These are phyloP conservation scores for Rhizoglyphus robini DNA, from an alignment of 1,140 invertebrate genomes.

Conservation along the genomic window DNA sequence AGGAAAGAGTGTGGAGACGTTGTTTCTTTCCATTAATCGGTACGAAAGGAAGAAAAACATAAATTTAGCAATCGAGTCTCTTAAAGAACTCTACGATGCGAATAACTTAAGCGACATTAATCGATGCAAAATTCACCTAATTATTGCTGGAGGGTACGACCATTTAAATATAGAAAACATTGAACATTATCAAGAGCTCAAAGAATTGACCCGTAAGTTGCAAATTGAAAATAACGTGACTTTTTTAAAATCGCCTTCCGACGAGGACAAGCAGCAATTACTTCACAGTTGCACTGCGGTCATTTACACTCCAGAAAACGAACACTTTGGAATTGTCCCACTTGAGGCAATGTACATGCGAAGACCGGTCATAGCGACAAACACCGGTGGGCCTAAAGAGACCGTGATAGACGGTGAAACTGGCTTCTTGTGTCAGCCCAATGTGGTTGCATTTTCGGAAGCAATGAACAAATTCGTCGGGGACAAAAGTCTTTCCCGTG, in stretches of 20 bases:
- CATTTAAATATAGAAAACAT: slow-evolving; percentile 73
- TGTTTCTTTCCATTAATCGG: slow-evolving; percentile 88
- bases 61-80: slow-evolving; percentile 59
- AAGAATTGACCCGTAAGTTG: slow-evolving; percentile 46
- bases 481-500: slow-evolving; percentile 38
- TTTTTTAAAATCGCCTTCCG: slow-evolving; percentile 72
- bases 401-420: slow-evolving; percentile 75
- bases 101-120: not conserved
- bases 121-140: slow-evolving; percentile 51
- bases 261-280: slow-evolving; percentile 64
- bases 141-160: slow-evolving; percentile 97
- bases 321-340: slow-evolving; percentile 99
- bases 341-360: slow-evolving; percentile 91
- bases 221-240: slow-evolving; percentile 57
- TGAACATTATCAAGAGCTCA: slow-evolving; percentile 66
- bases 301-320: slow-evolving; percentile 87
- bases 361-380: slow-evolving; percentile 85
- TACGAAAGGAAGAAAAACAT: slow-evolving; percentile 96
- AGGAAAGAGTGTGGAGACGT: slow-evolving; percentile 30
- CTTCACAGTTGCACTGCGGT: slow-evolving; percentile 58
- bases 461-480: slow-evolving; percentile 57
- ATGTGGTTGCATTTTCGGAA: slow-evolving; percentile 53
- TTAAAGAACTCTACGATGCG: slow-evolving; percentile 41
- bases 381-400: slow-evolving; percentile 88
- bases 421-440: slow-evolving; percentile 66